Evolutionary conservation across 2,797 vertebrate genomes (phyloP), one percentile per base, ranked within the genome.

Genomic region (Crypturellus tataupa): DNA sequence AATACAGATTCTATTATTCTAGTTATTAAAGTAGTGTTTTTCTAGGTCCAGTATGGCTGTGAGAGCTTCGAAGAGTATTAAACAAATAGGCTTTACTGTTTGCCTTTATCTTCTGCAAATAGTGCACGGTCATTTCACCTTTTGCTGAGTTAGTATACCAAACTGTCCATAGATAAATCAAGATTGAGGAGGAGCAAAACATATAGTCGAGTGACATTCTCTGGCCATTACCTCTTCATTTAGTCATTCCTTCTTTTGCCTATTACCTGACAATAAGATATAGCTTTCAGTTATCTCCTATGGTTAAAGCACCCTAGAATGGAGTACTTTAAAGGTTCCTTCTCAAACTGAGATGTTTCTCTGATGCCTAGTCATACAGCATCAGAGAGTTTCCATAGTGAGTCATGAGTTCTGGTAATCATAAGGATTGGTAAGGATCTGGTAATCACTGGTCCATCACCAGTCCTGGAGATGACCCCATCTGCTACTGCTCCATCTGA

Each of bases 311-410:
- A n/a, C 10, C 31, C 31, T n/a, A 56, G 31, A n/a, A 37, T 44
- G 42, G 42, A 44, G 42, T 18, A 39, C 14, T 78, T 64, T 35
- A 64, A 80, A 65, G 6, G 18, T 13, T 62, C 6, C 25, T 51
- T 19, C 67, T 63, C 35, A 78, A 18, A 60, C 5, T 42, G 9
- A 0, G 11, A 3, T 4, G 62, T 21, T 77, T 25, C 39, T 42
- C 29, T 2, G 1, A n/a, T 27, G 15, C 21, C 18, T 17, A 65
- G 3, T 29, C 25, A 13, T 2, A 0, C 18, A 68, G 13, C 11
- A 67, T 40, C 49, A 15, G 46, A 62, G 42, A 63, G 46, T 16
- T 76, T 44, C 64, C 18, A 11, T 1, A 40, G 27, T 12, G 21
- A 18, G n/a, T 14, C 75, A 4, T 27, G 64, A 24, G 5, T 62